Evolutionary conservation across 2,797 vertebrate genomes (phyloP).

Genomic region (Geotrypetes seraphini): DNA sequence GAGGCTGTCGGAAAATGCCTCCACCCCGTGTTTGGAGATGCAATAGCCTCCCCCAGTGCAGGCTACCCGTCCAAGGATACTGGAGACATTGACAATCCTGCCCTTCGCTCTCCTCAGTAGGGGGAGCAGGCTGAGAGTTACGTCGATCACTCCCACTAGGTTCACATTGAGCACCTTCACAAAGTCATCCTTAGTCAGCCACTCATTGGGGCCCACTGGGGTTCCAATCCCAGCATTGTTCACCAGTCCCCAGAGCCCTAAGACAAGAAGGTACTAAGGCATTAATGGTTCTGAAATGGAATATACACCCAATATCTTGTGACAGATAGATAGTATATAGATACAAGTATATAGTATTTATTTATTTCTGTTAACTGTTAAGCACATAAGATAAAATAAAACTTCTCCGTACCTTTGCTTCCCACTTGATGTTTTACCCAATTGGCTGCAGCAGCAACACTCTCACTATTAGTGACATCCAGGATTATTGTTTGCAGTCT

Average conservation of each 20-base stretch:
- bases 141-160: conserved; percentile 35
- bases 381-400: too few species aligned
- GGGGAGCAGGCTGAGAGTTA: conserved; percentile 37
- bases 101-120: conserved; percentile 36
- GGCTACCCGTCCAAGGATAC: conserved; percentile 23
- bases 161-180: conserved; percentile 36
- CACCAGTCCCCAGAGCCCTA: conserved; percentile 43
- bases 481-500: conserved; percentile 33
- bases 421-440: conserved; percentile 12
- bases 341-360: too few species aligned
- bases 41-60: conserved; percentile 30
- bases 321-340: too few species aligned
- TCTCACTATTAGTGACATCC: conserved; percentile 31
- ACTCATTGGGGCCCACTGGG: conserved; percentile 33
- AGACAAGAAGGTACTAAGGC: neutral
- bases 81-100: conserved; percentile 38
- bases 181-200: conserved; percentile 38
- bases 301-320: too few species aligned
- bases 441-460: conserved; percentile 16
- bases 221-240: conserved; percentile 35
- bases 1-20: conserved; percentile 42
- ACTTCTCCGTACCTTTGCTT: conserved; percentile 18
- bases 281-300: too few species aligned
- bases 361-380: too few species aligned
- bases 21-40: conserved; percentile 39